Percentiles rank a stretch among this genome's conserved stretches.
Conservation (phyloP, 2,797 vertebrate species). For the Clarias pachynema region DNA sequence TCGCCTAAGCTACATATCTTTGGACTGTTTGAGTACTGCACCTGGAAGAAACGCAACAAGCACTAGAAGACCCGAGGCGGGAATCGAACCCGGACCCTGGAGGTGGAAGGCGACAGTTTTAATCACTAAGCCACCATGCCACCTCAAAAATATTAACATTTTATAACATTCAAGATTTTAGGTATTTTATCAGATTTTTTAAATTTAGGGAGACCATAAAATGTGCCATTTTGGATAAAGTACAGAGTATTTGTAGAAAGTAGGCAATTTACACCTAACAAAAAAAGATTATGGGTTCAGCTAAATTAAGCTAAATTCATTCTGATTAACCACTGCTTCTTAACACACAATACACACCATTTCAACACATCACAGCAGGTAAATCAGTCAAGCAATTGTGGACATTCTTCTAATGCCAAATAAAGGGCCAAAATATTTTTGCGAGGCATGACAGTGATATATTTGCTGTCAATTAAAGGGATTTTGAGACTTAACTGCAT, state of each 20-base stretch:
- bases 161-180: background rate
- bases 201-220: no score
- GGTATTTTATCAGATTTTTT: background rate
- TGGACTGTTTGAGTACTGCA: no score
- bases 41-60: no score
- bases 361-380: slow-evolving; percentile 39
- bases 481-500: slow-evolving; percentile 35
- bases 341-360: slow-evolving; percentile 33
- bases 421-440: slow-evolving; percentile 17
- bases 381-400: slow-evolving; percentile 32
- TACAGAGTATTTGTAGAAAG: background rate
- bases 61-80: no score
- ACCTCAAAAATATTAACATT: no score
- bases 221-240: background rate
- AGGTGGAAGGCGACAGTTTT: no score
- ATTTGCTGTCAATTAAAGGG: slow-evolving; percentile 28
- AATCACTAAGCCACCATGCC: no score
- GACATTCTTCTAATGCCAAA: slow-evolving; percentile 16
- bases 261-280: background rate
- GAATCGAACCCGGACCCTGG: no score
- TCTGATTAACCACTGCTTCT: background rate
- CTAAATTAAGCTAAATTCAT: background rate
- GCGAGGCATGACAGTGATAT: background rate
- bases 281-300: background rate
- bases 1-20: no score